Base-by-base conservation (phyloP, 1,140 invertebrate genomes). In the Antheraea mylitta region DNA sequence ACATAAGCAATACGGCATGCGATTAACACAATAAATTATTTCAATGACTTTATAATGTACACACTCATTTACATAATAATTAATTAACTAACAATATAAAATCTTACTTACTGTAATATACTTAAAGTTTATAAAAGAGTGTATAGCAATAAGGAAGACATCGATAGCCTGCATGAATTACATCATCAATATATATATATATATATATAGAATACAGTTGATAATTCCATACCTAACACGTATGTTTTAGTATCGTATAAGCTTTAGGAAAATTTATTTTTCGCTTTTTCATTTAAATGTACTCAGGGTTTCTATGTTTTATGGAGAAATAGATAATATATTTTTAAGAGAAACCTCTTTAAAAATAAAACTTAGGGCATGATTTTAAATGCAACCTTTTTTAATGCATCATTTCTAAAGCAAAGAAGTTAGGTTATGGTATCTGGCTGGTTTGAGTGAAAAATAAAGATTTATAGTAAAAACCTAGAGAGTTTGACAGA, bases 121-220 rank as follows among this genome's bases (percentile, higher is more conserved):
- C 81, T 86, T 82, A 82, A 84, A 80, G 72, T 83, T 84, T 83
- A 85, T 85, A 88, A 75, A 89, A 89, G 84, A 90, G 84, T 87
- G 82, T 91, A 91, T 90, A 91, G 89, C 87, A 89, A 87, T 88
- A 85, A 90, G 89, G 89, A 91, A 91, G 89, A 91, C 87, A 90
- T 91, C 80, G 81, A 90, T 91, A 91, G 89, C 89, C 89, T 91
- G 89, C 89, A 90, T 91, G 76, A 85, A 83, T 89, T 87, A 82
- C 78, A 79, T 86, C 73, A 75, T 74, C 72, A 79, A 81, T 84
- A 79, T 82, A 87, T 80, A 87, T 82, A 83, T 61, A 22, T 36
- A 9, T 61, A 38, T 9, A 53, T 53, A 53, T 16, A 16, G 11
- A 53, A 53, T 53, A 53, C 5, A 53, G 45, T 53, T 53, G 11